Conservation (phyloP, 2,888 invertebrate genomes). For the Hirtodrosophila trivittata region DNA sequence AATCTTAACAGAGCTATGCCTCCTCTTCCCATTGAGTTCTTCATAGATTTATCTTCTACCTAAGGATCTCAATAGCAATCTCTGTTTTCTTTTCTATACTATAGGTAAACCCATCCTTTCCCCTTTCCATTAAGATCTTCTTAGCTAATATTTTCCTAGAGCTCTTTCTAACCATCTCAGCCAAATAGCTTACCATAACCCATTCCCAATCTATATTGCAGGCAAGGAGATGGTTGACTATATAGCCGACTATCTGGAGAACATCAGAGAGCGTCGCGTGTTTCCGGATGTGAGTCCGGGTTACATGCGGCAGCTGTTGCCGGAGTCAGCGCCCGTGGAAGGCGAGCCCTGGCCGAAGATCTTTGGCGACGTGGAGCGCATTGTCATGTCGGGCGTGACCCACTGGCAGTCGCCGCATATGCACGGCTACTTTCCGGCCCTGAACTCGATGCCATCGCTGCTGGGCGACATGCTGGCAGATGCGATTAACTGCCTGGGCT, state of each 20-base stretch:
- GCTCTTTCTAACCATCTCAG: no score
- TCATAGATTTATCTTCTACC: no score
- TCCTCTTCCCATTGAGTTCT: no score
- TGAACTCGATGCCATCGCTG: conserved; percentile 96
- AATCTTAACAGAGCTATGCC: no score
- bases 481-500: conserved; percentile 96
- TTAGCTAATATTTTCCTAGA: no score
- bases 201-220: conserved; percentile 75
- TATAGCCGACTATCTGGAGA: conserved; percentile 97
- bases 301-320: conserved; percentile 93
- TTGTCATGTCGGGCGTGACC: conserved; percentile 98
- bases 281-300: conserved; percentile 98
- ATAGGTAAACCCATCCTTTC: no score
- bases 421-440: conserved; percentile 98
- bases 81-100: no score
- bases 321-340: conserved; percentile 92
- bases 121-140: no score
- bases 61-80: no score
- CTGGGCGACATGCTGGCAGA: conserved; percentile 98
- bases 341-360: conserved; percentile 97
- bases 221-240: conserved; percentile 99
- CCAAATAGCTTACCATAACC: neutral
- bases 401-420: conserved; percentile 95
- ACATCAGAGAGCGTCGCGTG: conserved; percentile 94
- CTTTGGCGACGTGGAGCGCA: conserved; percentile 94